Percentiles rank a stretch among this genome's conserved stretches.
phyloP scores from a whole-genome alignment of 1,140 invertebrate genomes.

The Drosophila quadrilineata region DNA sequence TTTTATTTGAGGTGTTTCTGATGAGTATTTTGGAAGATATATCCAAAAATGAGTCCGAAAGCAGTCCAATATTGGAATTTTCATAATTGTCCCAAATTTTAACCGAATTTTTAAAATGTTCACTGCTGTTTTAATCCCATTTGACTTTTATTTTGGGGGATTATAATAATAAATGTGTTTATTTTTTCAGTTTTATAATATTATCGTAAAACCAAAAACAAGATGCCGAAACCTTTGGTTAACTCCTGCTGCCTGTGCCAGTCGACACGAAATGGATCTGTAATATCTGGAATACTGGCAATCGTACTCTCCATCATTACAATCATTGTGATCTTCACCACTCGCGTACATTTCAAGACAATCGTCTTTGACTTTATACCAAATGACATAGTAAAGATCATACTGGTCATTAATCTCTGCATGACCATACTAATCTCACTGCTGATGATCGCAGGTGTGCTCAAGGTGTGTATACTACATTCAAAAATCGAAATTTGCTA shows the following conservation, averaged over 20 bases:
- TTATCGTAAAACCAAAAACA: neutral
- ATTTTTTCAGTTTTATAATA: no score
- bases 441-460: constrained; percentile 87
- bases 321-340: constrained; percentile 82
- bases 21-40: no score
- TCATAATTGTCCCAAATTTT: no score
- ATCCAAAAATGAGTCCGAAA: no score
- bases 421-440: constrained; percentile 90
- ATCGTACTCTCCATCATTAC: constrained; percentile 84
- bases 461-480: constrained; percentile 84
- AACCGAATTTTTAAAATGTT: no score
- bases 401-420: constrained; percentile 89
- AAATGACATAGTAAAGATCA: constrained; percentile 86
- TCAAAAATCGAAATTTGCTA: neutral
- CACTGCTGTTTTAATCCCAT: no score
- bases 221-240: constrained; percentile 71
- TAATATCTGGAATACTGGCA: constrained; percentile 86
- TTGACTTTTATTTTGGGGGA: no score
- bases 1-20: no score
- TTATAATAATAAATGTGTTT: no score
- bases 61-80: no score
- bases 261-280: constrained; percentile 86
- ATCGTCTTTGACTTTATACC: constrained; percentile 78
- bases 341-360: constrained; percentile 86
- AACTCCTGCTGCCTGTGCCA: constrained; percentile 86